Conservation (phyloP, 2,113 vertebrate species). For the Sorex fumeus region DNA sequence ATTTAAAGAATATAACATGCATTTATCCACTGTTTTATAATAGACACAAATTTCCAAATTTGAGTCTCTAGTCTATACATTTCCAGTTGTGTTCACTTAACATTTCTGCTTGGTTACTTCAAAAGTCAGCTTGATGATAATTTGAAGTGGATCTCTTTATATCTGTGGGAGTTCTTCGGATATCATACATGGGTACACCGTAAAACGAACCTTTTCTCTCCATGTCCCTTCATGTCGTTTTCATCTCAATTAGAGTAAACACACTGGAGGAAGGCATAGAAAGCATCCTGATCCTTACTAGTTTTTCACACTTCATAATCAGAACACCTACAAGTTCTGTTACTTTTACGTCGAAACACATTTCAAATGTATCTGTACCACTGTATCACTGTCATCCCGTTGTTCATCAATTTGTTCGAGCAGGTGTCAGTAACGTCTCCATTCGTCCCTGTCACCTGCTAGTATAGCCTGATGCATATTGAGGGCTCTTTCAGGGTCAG, state of each 20-base stretch:
- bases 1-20: neutral
- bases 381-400: too few relatives aligned
- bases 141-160: neutral
- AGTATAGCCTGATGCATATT: too few relatives aligned
- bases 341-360: conserved; percentile 18
- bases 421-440: too few relatives aligned
- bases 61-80: neutral
- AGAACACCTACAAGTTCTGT: neutral
- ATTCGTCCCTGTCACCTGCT: too few relatives aligned
- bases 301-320: neutral
- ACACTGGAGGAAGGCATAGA: neutral
- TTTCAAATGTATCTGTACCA: neutral
- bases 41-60: neutral
- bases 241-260: neutral
- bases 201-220: neutral
- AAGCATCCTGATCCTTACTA: neutral
- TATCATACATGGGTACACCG: neutral
- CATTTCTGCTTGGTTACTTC: conserved; percentile 9
- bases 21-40: neutral
- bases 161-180: neutral
- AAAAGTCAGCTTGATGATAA: neutral
- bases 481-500: too few relatives aligned
- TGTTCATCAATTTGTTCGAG: too few relatives aligned
- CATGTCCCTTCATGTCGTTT: neutral
- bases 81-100: neutral